phyloP scores from a whole-genome alignment of 2,797 vertebrate species.

The Microchirus variegatus region DNA sequence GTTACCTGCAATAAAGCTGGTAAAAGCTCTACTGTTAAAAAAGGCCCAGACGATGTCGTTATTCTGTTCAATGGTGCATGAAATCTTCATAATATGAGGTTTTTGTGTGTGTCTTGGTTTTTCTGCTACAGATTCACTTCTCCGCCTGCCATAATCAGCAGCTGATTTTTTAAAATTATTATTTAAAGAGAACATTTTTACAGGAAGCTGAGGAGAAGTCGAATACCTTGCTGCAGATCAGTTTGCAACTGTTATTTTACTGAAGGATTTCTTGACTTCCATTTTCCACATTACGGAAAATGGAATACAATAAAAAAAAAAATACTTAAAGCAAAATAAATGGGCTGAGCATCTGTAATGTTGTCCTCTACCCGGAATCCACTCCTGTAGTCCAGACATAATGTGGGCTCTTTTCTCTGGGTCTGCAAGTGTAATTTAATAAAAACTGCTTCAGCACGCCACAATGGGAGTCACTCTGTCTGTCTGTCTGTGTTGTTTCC shows the following conservation, averaged over 20 bases:
- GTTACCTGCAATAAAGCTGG: not conserved
- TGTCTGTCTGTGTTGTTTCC: conserved; percentile 38
- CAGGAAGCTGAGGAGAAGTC: no score
- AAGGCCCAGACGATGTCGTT: not conserved
- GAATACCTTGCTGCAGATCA: no score
- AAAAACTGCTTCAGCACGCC: conserved; percentile 1
- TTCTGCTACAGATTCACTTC: no score
- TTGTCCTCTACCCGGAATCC: conserved; percentile 7
- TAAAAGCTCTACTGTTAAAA: not conserved
- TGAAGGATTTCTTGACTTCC: not conserved
- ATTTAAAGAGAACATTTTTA: no score
- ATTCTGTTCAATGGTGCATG: no score
- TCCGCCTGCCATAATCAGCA: no score
- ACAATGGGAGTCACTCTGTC: conserved; percentile 19
- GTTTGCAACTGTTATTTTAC: not conserved
- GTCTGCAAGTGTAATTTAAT: conserved; percentile 27
- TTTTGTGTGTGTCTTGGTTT: no score
- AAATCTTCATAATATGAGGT: no score
- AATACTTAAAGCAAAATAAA: conserved; percentile 8
- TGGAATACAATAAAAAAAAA: not conserved
- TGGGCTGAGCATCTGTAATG: not conserved
- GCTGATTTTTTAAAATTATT: no score
- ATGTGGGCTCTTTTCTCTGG: conserved; percentile 16
- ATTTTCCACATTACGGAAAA: not conserved
- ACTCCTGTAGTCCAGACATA: conserved; percentile 4